Conservation (phyloP, 2,797 vertebrate species). For the Xyrichtys novacula region DNA sequence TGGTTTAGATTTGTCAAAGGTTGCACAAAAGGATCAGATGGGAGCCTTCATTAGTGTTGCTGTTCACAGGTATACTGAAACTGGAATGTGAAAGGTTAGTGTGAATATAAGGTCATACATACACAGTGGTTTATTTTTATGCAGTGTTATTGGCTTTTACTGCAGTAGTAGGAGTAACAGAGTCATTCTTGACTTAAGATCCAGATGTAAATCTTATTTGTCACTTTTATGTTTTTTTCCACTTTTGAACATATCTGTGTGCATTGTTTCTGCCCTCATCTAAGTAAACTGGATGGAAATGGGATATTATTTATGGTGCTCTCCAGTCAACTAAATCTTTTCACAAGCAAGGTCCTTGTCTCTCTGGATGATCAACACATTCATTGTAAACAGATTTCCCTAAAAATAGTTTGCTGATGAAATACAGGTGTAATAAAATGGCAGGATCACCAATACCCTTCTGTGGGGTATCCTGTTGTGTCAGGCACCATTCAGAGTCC, state of each 20-base stretch:
- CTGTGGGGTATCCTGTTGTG: too few species aligned
- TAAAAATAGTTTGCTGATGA: conserved; percentile 1
- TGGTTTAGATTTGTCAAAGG: conserved; percentile 7
- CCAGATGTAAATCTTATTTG: not conserved
- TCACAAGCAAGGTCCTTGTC: not conserved
- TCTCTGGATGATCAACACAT: conserved; percentile 7
- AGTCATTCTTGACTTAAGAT: not conserved
- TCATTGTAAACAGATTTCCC: conserved; percentile 20
- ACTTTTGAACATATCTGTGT: not conserved
- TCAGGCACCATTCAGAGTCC: too few species aligned
- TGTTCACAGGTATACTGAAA: conserved; percentile 14
- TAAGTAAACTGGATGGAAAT: too few species aligned
- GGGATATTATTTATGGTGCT: not conserved
- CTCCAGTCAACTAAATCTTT: not conserved
- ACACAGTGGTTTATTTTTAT: conserved; percentile 1
- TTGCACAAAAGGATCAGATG: conserved; percentile 4
- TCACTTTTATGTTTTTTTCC: not conserved
- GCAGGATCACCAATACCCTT: conserved; percentile 2
- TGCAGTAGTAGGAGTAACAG: not conserved
- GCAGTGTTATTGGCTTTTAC: not conserved
- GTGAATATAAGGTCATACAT: not conserved
- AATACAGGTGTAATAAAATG: conserved; percentile 13
- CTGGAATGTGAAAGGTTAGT: conserved; percentile 34
- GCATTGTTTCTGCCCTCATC: too few species aligned
- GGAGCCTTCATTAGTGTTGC: conserved; percentile 6